Percentiles rank a stretch among this genome's conserved stretches.
These are phyloP conservation scores for Dinocampus coccinellae DNA, from an alignment of 2,888 invertebrate species.

Conservation along the genomic window DNA sequence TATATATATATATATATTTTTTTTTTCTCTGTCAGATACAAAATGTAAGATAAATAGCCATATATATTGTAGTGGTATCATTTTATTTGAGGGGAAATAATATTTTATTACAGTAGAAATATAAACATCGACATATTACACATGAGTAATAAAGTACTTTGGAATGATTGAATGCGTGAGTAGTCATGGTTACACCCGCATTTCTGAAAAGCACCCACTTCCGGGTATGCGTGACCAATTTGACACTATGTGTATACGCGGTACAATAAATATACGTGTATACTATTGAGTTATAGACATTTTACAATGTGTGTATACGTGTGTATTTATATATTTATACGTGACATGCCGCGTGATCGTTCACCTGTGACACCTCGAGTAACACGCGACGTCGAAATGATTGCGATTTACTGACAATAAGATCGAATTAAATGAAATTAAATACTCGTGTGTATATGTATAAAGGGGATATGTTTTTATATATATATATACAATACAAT, in stretches of 20 bases:
- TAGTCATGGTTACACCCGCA: constrained; percentile 36
- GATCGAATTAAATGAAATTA: constrained; percentile 33
- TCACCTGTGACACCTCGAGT: constrained; percentile 25
- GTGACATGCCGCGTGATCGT: constrained; percentile 16
- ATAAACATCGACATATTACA: neutral
- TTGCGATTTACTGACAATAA: constrained; percentile 27
- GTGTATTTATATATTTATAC: neutral
- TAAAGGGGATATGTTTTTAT: neutral
- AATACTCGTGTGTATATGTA: constrained; percentile 11
- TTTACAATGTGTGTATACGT: neutral
- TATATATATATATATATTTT: neutral
- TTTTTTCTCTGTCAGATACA: constrained; percentile 7
- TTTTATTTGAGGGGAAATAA: neutral
- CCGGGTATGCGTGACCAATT: constrained; percentile 57
- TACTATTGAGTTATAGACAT: neutral
- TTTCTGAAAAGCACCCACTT: constrained; percentile 32
- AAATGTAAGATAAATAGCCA: too few relatives aligned
- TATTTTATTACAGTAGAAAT: constrained; percentile 3
- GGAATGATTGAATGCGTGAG: constrained; percentile 3
- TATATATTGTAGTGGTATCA: neutral
- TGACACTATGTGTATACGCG: constrained; percentile 46
- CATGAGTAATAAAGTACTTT: constrained; percentile 12
- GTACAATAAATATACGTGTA: neutral
- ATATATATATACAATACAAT: neutral
- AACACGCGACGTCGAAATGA: constrained; percentile 9